A percentile compares a stretch with the other conserved stretches of the same genome.
Evolutionary conservation across 2,888 invertebrate genomes (phyloP).

Genomic region (Drosophila mimica): DNA sequence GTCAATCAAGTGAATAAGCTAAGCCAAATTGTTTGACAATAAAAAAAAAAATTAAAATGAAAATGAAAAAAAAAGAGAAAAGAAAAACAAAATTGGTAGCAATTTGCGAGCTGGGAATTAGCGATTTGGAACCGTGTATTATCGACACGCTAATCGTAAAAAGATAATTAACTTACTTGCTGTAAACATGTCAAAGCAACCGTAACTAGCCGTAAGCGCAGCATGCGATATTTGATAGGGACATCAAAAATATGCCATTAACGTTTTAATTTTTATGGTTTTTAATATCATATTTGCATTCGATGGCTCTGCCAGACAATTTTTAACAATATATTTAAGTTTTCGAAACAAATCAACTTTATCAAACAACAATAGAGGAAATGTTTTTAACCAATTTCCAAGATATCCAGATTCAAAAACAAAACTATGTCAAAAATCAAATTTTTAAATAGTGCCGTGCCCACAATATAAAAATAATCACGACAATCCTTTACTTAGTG

Average conservation of each 20-base stretch:
- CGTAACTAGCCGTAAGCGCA: neutral
- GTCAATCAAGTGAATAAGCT: conserved; percentile 1
- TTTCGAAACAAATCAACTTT: neutral
- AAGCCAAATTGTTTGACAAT: conserved; percentile 15
- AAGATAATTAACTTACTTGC: neutral
- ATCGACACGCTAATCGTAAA: conserved; percentile 21
- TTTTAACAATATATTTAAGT: too few species aligned
- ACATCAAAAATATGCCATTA: neutral
- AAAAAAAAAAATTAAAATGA: conserved; percentile 25
- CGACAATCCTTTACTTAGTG: conserved; percentile 3
- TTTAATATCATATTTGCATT: neutral
- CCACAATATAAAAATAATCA: too few species aligned
- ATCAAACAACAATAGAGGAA: neutral
- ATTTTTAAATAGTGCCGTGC: neutral
- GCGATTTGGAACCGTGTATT: conserved; percentile 36
- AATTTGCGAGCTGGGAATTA: conserved; percentile 37
- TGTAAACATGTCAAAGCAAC: neutral
- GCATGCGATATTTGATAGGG: neutral
- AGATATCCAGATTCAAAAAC: neutral
- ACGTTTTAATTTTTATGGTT: too few species aligned
- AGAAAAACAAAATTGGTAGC: neutral
- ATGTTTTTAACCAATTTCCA: neutral
- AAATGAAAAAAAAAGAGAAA: conserved; percentile 30
- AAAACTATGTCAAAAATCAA: neutral
- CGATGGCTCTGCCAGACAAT: neutral